These are phyloP conservation scores for Trichopria drosophilae DNA, from an alignment of 2,888 invertebrate genomes.

Conservation along the genomic window DNA sequence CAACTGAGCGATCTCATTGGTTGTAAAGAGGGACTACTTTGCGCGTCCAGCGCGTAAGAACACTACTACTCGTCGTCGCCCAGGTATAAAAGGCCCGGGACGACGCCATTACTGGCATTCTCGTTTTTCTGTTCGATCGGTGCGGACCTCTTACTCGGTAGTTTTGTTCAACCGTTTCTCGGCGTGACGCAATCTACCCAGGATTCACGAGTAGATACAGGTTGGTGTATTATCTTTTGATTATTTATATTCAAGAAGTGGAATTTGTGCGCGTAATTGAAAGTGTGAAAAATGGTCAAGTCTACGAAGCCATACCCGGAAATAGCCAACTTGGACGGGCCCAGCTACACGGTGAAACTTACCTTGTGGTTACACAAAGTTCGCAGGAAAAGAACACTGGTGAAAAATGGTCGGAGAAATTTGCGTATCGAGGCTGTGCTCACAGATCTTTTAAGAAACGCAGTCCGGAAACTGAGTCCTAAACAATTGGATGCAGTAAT, in stretches of 20 bases:
- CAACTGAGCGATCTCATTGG: no score
- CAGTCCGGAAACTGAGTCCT: constrained; percentile 64
- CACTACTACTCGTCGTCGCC: constrained; percentile 28
- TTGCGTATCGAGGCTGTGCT: constrained; percentile 69
- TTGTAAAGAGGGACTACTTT: constrained; percentile 48
- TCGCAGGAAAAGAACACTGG: constrained; percentile 66
- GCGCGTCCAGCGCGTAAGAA: constrained; percentile 40
- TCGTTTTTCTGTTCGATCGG: constrained; percentile 37
- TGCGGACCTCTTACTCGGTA: constrained; percentile 41
- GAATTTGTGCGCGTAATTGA: no score
- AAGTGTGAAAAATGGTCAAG: no score
- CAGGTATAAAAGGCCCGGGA: constrained; percentile 43
- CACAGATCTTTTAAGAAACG: constrained; percentile 64
- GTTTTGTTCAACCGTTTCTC: constrained; percentile 27
- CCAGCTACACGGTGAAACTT: constrained; percentile 44
- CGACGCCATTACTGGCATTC: constrained; percentile 34
- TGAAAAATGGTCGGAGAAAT: constrained; percentile 64
- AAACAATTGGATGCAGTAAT: constrained; percentile 68
- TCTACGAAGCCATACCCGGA: no score
- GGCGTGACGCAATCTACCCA: constrained; percentile 28
- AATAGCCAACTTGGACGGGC: constrained; percentile 40
- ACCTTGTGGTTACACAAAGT: constrained; percentile 68
- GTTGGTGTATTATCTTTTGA: constrained; percentile 49
- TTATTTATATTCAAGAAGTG: constrained; percentile 32
- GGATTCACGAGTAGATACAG: constrained; percentile 51